These are phyloP conservation scores for Arremon brunneinucha DNA, from an alignment of 2,797 vertebrate species.

Conservation along the genomic window DNA sequence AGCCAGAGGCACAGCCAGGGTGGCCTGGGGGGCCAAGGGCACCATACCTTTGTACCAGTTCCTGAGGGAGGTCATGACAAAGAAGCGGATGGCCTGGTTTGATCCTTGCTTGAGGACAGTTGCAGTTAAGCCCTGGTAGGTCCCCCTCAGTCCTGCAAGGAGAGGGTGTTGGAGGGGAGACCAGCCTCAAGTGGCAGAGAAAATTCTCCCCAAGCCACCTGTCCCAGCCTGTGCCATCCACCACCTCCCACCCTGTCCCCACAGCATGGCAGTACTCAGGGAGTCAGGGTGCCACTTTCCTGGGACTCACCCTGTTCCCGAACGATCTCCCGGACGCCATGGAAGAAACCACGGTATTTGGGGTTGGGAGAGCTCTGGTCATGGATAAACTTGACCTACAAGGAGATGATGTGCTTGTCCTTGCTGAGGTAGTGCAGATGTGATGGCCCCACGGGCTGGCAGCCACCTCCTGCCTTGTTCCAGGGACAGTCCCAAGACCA, in stretches of 20 bases:
- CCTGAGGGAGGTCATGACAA: conserved; percentile 91
- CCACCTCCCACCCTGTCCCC: fast-evolving
- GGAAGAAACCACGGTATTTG: conserved; percentile 93
- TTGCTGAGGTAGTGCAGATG: background rate
- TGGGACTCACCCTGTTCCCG: conserved; percentile 82
- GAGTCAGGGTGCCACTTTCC: background rate
- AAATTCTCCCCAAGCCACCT: background rate
- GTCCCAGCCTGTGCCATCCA: background rate
- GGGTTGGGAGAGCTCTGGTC: conserved; percentile 91
- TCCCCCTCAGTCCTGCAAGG: conserved; percentile 86
- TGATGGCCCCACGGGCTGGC: fast-evolving
- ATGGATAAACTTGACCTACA: conserved; percentile 96
- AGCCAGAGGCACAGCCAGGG: background rate
- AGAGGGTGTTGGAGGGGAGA: background rate
- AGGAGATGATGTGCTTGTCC: background rate
- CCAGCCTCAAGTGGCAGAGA: background rate
- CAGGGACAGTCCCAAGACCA: fast-evolving
- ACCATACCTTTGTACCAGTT: conserved; percentile 95
- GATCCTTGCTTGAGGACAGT: conserved; percentile 95
- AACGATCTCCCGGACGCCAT: conserved; percentile 91
- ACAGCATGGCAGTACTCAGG: fast-evolving
- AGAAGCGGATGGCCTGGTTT: conserved; percentile 97
- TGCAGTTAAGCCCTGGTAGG: conserved; percentile 93
- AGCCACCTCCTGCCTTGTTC: background rate
- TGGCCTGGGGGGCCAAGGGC: background rate